Base-by-base conservation (phyloP, 2,888 invertebrate species). In the Allygus modestus region DNA sequence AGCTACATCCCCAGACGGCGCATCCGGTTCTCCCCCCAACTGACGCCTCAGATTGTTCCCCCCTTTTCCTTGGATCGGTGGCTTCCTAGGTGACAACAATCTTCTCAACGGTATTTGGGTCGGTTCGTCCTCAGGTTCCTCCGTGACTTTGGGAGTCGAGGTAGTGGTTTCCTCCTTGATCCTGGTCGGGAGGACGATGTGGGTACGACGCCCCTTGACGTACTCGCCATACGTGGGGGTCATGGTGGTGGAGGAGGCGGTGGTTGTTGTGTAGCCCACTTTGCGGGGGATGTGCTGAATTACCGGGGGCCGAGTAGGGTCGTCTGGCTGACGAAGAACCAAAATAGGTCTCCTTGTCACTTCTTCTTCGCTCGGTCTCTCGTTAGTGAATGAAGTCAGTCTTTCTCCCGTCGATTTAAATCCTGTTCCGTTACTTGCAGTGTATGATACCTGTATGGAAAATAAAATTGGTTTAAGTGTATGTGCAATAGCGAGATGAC, bases 371-470 rank as follows among this genome's bases (percentile, higher is more conserved):
- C 17, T 31, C 17, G 86, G 82, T 28, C 79, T 51, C 54, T 84
- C 82, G 77, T 83, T 79, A 46, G 71, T 61, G 73, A 33, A 51
- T 37, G 58, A 23, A 31, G 82, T 1, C 11, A 43, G 23, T 2
- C 71, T 54, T 15, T 83, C 75, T 11, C 79, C 84, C 12, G 51
- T 71, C 12, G 86, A 65, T 83, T 86, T 88, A 85, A 88, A 89
- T 0, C 89, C 89, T 23, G 89, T 89, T 79, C 91, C 92, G 86
- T 93, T 92, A 86, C 92, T 93, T 20, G 93, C 93, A 31, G 92
- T 92, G 90, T 96, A 96, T 0, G 96, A 95, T 82, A 96, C 95
- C 84, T 96, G 92, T 41, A 9, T 37, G 4, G 37, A 9, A 58
- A 46, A 41, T 41, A 5, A 41, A 41, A 41, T 41, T 41, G 41